A percentile compares a stretch with the other conserved stretches of the same genome.
These are phyloP conservation scores for Geotrypetes seraphini DNA, from an alignment of 2,797 vertebrate species.

Conservation along the genomic window DNA sequence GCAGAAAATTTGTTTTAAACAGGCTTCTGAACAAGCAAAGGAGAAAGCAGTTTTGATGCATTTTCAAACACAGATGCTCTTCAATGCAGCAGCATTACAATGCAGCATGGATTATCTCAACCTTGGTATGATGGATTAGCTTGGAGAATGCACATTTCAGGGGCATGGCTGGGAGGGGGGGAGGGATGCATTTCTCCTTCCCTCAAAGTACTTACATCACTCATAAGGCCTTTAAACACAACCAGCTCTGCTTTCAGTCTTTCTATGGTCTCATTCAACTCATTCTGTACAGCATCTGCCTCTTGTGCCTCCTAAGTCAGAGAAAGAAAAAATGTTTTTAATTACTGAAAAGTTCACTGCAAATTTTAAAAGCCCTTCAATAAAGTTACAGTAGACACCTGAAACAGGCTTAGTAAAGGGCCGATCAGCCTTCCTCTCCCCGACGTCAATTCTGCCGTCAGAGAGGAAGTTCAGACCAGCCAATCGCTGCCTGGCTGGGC, in stretches of 20 bases:
- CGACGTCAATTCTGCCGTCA: no score
- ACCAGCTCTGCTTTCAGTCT: conserved; percentile 88
- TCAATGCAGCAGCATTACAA: conserved; percentile 38
- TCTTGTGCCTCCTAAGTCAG: conserved; percentile 70
- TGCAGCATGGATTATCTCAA: conserved; percentile 38
- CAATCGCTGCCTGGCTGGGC: no score
- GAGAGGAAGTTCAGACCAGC: no score
- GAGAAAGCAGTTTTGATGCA: no score
- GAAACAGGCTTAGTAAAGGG: no score
- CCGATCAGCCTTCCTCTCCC: no score
- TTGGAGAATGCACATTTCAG: not conserved
- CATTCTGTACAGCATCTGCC: conserved; percentile 76
- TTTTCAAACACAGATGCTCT: fast-evolving
- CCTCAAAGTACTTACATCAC: conserved; percentile 74
- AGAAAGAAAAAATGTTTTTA: not conserved
- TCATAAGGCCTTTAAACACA: conserved; percentile 96
- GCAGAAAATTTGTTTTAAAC: no score
- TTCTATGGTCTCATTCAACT: conserved; percentile 86
- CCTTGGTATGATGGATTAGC: conserved; percentile 5
- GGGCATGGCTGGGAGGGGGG: conserved; percentile 13
- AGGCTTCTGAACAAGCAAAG: no score
- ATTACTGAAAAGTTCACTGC: no score
- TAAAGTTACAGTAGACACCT: no score
- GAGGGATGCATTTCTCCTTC: no score
- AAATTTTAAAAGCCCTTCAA: no score